Percentiles rank a stretch among this genome's conserved stretches.
These are phyloP conservation scores for Urocynchramus pylzowi DNA, from an alignment of 2,113 vertebrate species.

Conservation along the genomic window DNA sequence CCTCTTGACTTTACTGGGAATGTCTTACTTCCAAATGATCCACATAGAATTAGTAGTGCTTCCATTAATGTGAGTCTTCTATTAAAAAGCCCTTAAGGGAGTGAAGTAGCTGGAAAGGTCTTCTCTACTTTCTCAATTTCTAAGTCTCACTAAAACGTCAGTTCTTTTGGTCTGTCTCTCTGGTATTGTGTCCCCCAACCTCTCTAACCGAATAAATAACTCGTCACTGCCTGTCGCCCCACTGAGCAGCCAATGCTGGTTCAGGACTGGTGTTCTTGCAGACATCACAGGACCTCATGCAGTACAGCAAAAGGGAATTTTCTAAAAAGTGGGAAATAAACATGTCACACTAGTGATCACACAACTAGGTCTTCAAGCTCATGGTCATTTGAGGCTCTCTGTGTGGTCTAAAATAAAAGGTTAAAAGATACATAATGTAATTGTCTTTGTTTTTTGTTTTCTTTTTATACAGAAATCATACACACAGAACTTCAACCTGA, in stretches of 20 bases:
- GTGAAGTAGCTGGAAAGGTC: not conserved
- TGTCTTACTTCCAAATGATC: not conserved
- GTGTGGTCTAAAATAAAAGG: constrained; percentile 37
- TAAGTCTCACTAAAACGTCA: not conserved
- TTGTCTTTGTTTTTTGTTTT: constrained; percentile 39
- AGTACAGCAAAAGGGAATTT: constrained; percentile 12
- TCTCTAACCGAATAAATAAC: not conserved
- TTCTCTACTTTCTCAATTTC: not conserved
- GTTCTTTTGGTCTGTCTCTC: not conserved
- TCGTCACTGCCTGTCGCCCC: not conserved
- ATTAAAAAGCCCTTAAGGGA: not conserved
- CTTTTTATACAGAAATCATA: constrained; percentile 78
- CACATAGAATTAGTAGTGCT: not conserved
- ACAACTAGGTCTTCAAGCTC: constrained; percentile 27
- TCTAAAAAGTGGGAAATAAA: constrained; percentile 35
- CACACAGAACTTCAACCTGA: constrained; percentile 74
- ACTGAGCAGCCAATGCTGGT: not conserved
- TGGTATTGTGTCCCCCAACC: not conserved
- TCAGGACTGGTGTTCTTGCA: constrained; percentile 12
- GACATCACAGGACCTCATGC: constrained; percentile 42
- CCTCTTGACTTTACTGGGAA: not conserved
- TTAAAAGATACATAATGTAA: constrained; percentile 55
- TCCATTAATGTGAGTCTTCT: not conserved
- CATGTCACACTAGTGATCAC: constrained; percentile 34
- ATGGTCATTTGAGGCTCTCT: constrained; percentile 36